phyloP scores from a whole-genome alignment of 2,113 vertebrate species.

The Brachionichthys hirsutus region DNA sequence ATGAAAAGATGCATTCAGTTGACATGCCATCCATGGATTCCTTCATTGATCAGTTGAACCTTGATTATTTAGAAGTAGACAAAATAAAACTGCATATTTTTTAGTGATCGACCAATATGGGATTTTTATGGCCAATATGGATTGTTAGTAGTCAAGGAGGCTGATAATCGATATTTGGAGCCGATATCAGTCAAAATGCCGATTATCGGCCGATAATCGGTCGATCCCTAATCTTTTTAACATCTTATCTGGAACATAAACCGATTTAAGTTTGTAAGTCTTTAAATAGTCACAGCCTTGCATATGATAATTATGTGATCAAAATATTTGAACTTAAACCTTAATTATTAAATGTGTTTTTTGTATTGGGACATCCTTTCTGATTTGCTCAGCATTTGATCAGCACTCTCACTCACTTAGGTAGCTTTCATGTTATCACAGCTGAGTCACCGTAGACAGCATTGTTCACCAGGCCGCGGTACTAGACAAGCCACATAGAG shows the following conservation, averaged over 20 bases:
- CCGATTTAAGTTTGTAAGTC: not conserved
- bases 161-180: too few relatives aligned
- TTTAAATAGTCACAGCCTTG: not conserved
- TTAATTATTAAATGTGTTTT: not conserved
- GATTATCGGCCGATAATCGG: too few relatives aligned
- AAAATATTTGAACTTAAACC: not conserved
- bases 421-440: slow-evolving; percentile 27
- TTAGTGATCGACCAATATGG: too few relatives aligned
- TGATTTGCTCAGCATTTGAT: not conserved
- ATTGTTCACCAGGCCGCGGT: slow-evolving; percentile 35
- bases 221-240: too few relatives aligned
- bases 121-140: too few relatives aligned
- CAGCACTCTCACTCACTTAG: slow-evolving; percentile 1
- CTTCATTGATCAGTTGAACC: too few relatives aligned
- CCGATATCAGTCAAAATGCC: too few relatives aligned
- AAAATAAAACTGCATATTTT: too few relatives aligned
- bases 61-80: too few relatives aligned
- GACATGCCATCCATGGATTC: too few relatives aligned
- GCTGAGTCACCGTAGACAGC: slow-evolving; percentile 61
- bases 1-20: too few relatives aligned
- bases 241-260: not conserved
- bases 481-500: slow-evolving; percentile 48
- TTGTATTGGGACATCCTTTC: not conserved
- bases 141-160: too few relatives aligned
- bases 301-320: not conserved